Conservation (phyloP, 2,113 vertebrate species). For the Clupea harengus region DNA sequence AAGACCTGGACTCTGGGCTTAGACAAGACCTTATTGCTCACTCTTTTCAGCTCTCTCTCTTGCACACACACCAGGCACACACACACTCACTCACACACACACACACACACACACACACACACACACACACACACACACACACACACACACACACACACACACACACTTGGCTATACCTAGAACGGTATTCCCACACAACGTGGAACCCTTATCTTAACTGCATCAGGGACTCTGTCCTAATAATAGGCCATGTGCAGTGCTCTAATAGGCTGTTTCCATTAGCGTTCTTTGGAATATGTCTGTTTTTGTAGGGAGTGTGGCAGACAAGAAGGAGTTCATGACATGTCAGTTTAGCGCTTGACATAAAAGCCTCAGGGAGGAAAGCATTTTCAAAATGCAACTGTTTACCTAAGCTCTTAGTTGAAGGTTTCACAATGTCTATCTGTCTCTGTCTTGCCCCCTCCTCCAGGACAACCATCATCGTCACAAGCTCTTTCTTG, state of each 20-base stretch:
- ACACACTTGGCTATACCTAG: not conserved
- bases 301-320: not conserved
- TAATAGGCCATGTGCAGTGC: not conserved
- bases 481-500: conserved; percentile 77
- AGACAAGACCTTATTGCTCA: not conserved
- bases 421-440: not conserved
- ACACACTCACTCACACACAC: not conserved
- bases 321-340: conserved; percentile 1
- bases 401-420: not conserved
- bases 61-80: not conserved
- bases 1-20: not conserved
- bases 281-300: not conserved
- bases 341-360: not conserved
- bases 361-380: not conserved
- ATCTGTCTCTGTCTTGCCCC: not conserved
- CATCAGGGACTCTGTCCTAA: conserved; percentile 13
- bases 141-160: not conserved
- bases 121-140: not conserved
- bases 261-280: not conserved
- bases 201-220: not conserved
- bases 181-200: not conserved
- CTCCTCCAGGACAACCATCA: conserved; percentile 71
- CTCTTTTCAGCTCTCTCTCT: not conserved
- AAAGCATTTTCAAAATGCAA: not conserved
- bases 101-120: not conserved